Base-by-base conservation (phyloP, 2,113 vertebrate species). In the Hypocryptadius cinnamomeus region DNA sequence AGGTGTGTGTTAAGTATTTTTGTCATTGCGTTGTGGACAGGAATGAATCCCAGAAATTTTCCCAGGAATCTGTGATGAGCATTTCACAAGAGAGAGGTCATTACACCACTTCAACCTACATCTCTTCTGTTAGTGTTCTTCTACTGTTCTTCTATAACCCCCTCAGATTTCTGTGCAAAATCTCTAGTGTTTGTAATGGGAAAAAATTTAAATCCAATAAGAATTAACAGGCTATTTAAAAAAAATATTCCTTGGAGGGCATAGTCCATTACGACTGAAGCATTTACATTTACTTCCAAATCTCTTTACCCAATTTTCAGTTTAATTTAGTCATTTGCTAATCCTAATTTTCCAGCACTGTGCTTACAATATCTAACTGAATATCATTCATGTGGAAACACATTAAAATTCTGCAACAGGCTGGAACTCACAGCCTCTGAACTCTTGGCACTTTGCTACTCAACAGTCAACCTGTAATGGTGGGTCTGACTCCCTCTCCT, bases 301-400 rank as follows among this genome's bases (percentile, higher is more conserved):
- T 65, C 37, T 53, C 81, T 94, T 77, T 72, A 61, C 80, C 48
- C 57, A 63, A 25, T 81, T 92, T 95, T 70, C 85, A 85, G 39
- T 87, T 87, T 87, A 82, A 93, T 79, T 93, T 91, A 70, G 79
- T 80, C 79, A 66, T 91, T 92, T 87, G 51, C 50, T 92, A 90
- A 86, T 74, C 76, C 71, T 56, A 72, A 83, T 85, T 95, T 95
- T 89, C 59, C 51, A 8, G 39, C 63, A 45, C 27, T 78, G 23
- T 68, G 56, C 56, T 90, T 85, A 77, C 51, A 39, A 45, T 60
- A 88, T 59, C 48, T 86, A 74, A 70, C 79, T 22, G 9, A 90
- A 57, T 83, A 68, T 60, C 48, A 42, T 15, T 91, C 68, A 44
- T 47, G 76, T 88, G 82, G 87, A 91, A 93, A 87, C 44, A 79